Percentiles rank a stretch among this genome's conserved stretches.
Conservation (phyloP, 1,140 invertebrate species). For the Branchinecta lynchi region DNA sequence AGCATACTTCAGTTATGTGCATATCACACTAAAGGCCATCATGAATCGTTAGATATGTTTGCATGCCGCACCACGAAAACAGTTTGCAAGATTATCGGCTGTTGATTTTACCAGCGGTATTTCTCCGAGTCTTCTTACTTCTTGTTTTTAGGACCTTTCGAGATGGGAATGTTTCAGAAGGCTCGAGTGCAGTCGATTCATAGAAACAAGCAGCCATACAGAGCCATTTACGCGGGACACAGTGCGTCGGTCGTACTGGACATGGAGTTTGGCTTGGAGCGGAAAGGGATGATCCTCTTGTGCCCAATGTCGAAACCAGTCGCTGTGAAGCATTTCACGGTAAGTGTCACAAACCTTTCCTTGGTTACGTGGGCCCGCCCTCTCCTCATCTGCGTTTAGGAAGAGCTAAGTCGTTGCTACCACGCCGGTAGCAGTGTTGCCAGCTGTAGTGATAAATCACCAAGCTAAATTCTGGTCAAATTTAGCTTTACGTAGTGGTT, state of each 20-base stretch:
- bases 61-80: too few relatives aligned
- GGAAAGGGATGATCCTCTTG: slow-evolving; percentile 54
- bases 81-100: too few relatives aligned
- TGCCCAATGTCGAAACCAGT: slow-evolving; percentile 21
- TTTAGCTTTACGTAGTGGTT: too few relatives aligned
- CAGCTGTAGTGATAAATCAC: too few relatives aligned
- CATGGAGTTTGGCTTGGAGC: slow-evolving; percentile 41
- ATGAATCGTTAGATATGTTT: too few relatives aligned
- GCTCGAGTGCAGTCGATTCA: slow-evolving; percentile 70
- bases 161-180: slow-evolving; percentile 60
- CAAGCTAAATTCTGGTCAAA: too few relatives aligned
- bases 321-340: slow-evolving; percentile 24
- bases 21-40: too few relatives aligned
- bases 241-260: slow-evolving; percentile 72
- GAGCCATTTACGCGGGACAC: slow-evolving; percentile 71
- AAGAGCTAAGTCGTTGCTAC: too few relatives aligned
- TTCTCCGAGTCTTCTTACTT: not conserved
- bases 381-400: slow-evolving; percentile 22
- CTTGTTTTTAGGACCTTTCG: slow-evolving; percentile 47
- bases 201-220: slow-evolving; percentile 73
- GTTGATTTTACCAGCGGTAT: too few relatives aligned
- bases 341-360: slow-evolving; percentile 17
- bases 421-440: too few relatives aligned
- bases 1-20: too few relatives aligned
- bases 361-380: slow-evolving; percentile 31